These are phyloP conservation scores for Cryptophagus acutangulus DNA, from an alignment of 2,888 invertebrate species.

Conservation along the genomic window DNA sequence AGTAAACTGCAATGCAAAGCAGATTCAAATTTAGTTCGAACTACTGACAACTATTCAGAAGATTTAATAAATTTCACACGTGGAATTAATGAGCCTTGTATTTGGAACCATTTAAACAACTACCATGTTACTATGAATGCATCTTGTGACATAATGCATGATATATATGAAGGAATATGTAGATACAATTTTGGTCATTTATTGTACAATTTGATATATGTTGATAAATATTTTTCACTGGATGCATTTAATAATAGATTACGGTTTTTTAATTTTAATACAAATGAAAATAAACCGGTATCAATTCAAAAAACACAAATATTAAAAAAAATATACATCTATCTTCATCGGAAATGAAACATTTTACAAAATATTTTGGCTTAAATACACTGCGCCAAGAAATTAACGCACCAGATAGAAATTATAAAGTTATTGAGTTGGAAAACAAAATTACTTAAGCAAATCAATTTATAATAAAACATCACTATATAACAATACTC, in stretches of 20 bases:
- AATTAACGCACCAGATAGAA: too few relatives aligned
- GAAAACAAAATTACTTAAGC: too few relatives aligned
- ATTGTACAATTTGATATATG: conserved; percentile 21
- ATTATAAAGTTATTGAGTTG: too few relatives aligned
- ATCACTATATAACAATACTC: too few relatives aligned
- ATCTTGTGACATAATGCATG: conserved; percentile 35
- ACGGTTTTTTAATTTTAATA: conserved; percentile 17
- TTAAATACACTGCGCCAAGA: too few relatives aligned
- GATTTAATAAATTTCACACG: conserved; percentile 3
- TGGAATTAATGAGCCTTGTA: conserved; percentile 28
- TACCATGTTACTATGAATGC: conserved; percentile 31
- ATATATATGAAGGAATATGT: conserved; percentile 29
- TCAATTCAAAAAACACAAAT: conserved; percentile 14
- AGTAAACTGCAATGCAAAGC: neutral
- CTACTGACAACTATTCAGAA: conserved; percentile 7
- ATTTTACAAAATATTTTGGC: conserved; percentile 15
- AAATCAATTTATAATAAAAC: too few relatives aligned
- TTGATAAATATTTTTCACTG: conserved; percentile 14
- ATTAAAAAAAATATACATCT: conserved; percentile 14
- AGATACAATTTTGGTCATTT: conserved; percentile 30
- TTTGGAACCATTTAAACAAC: conserved; percentile 25
- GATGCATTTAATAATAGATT: conserved; percentile 22
- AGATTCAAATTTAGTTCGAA: neutral
- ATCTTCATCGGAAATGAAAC: conserved; percentile 17
- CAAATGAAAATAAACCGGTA: conserved; percentile 16